Percentiles rank a stretch among this genome's conserved stretches.
Evolutionary conservation across 2,797 vertebrate species (phyloP).

Genomic region (Sebastes jordani): DNA sequence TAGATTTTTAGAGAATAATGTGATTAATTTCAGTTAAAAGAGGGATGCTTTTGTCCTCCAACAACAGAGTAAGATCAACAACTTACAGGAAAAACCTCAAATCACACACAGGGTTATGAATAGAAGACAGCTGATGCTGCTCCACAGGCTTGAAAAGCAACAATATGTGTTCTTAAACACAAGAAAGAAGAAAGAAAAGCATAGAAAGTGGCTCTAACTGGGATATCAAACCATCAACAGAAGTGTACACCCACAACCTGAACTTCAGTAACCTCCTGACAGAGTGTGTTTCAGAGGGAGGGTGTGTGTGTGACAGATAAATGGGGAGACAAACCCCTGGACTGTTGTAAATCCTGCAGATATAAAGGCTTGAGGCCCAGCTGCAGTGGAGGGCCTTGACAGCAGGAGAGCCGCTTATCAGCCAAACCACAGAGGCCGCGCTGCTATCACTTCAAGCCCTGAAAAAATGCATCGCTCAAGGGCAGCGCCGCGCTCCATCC

Average conservation of each 20-base stretch:
- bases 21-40: no score
- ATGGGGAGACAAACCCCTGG: slow-evolving; percentile 10
- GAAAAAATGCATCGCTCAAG: slow-evolving; percentile 42
- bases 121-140: not conserved
- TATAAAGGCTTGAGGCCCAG: slow-evolving; percentile 2
- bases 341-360: slow-evolving; percentile 39
- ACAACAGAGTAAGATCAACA: no score
- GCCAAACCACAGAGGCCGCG: slow-evolving; percentile 32
- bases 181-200: no score
- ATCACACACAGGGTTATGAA: not conserved
- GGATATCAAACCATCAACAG: not conserved
- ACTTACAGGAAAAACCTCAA: no score
- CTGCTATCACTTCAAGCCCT: slow-evolving; percentile 34
- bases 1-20: no score
- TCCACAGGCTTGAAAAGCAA: not conserved
- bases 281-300: not conserved
- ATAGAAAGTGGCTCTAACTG: not conserved
- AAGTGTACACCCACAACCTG: not conserved
- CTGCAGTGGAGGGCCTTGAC: slow-evolving; percentile 53
- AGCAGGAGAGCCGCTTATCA: slow-evolving; percentile 60
- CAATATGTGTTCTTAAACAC: not conserved
- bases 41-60: no score
- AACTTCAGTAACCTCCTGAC: slow-evolving; percentile 11
- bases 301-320: slow-evolving; percentile 24
- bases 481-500: slow-evolving; percentile 28